A percentile compares a stretch with the other conserved stretches of the same genome.
phyloP scores from a whole-genome alignment of 2,888 invertebrate species.

The Hypsopygia costalis region DNA sequence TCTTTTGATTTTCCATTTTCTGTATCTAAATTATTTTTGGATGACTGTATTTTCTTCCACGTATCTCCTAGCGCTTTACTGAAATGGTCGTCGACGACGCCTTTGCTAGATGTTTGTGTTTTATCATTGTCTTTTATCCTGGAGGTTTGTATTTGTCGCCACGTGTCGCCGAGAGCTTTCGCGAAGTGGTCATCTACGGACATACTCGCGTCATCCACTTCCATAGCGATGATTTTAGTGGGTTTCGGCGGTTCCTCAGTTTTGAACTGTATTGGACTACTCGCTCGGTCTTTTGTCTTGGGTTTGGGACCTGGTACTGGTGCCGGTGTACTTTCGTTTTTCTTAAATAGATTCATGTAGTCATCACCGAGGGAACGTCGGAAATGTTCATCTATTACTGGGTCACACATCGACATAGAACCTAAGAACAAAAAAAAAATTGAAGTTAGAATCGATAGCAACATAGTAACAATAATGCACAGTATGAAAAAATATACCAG shows the following conservation, averaged over 20 bases:
- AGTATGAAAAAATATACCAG: too few species aligned
- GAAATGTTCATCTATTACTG: constrained; percentile 97
- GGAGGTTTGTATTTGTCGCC: constrained; percentile 86
- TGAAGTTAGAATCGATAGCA: neutral
- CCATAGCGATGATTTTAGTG: constrained; percentile 75
- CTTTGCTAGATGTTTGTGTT: constrained; percentile 41
- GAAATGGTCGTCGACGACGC: constrained; percentile 92
- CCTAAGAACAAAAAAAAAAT: constrained; percentile 58
- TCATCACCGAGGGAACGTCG: constrained; percentile 93
- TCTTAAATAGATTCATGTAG: constrained; percentile 85
- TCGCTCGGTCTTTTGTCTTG: constrained; percentile 70
- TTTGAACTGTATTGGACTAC: constrained; percentile 71
- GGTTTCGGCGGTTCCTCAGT: constrained; percentile 55
- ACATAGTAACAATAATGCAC: too few species aligned
- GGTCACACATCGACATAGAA: constrained; percentile 89
- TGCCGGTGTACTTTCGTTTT: constrained; percentile 57
- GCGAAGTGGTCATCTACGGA: constrained; percentile 96
- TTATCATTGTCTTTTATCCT: constrained; percentile 72
- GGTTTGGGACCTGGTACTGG: constrained; percentile 54
- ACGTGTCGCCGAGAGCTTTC: constrained; percentile 92
- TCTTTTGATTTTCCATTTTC: constrained; percentile 57
- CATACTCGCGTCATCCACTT: constrained; percentile 79
- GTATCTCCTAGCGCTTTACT: constrained; percentile 94
- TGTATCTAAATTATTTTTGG: constrained; percentile 57
- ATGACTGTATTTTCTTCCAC: constrained; percentile 87